Evolutionary conservation across 2,113 vertebrate species (phyloP), one percentile per base, ranked within the genome.

Genomic region (Scalopus aquaticus): DNA sequence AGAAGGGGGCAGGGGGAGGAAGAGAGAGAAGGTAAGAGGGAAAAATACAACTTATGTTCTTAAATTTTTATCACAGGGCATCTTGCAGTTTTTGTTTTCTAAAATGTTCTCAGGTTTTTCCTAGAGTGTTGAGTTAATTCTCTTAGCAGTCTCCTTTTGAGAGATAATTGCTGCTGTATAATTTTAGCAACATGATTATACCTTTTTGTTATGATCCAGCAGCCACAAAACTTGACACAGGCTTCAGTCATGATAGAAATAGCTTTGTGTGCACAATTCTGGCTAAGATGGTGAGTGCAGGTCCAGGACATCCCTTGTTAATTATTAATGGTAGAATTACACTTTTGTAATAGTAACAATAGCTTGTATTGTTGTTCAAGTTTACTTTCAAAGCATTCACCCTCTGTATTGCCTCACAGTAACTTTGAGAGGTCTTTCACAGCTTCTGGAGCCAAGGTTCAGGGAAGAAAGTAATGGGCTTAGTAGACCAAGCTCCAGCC

Each of bases 91-190:
- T 70, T 92, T 60, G 26, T 56, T 95, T 84, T 76, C 80, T 72
- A 65, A 83, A 95, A 70, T 51, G 2, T 88, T 74, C 65, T 62
- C 51, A 60, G 32, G 46, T 54, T 67, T 32, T 69, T 93, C 65
- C 84, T 90, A 39, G n/a, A 58, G 30, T 54, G 28, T 77, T 67
- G 8, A 78, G 60, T 67, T 76, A 85, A 69, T 72, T 46, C 80
- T 90, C 30, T 89, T 85, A 60, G 73, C 69, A 44, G 2, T 77
- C 44, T 80, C 72, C 44, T 44, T 69, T 49, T 51, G 37, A 60
- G 49, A 88, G 76, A 69, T 26, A 65, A 74, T 51, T 64, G 37
- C 62, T 78, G 6, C 28, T 62, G 0, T 81, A 44, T 62, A 88
- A 64, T 74, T 32, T 81, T 74, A 91, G 73, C 56, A n/a, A 91